Conservation (phyloP, 2,888 invertebrate species). For the Oeneis ivallda region DNA sequence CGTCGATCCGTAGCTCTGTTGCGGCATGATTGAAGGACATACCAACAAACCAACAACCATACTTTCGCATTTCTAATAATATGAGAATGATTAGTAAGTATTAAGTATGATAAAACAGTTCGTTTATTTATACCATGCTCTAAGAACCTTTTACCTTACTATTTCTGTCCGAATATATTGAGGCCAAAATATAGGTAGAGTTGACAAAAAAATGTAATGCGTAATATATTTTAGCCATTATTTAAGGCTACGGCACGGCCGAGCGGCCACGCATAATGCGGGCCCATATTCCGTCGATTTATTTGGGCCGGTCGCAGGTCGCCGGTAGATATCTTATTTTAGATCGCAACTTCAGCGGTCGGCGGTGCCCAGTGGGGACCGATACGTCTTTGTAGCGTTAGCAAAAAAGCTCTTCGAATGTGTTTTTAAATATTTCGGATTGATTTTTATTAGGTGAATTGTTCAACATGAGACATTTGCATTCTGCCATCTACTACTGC, state of each 20-base stretch:
- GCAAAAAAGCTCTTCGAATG: constrained; percentile 42
- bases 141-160: too few species aligned
- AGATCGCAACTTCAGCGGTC: constrained; percentile 65
- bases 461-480: too few species aligned
- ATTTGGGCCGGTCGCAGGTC: constrained; percentile 53
- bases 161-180: background rate
- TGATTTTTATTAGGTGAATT: too few species aligned
- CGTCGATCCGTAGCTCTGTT: too few species aligned
- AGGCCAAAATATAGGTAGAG: constrained; percentile 1
- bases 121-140: too few species aligned
- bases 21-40: too few species aligned
- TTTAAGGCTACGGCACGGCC: constrained; percentile 19
- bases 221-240: constrained; percentile 11
- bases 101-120: too few species aligned
- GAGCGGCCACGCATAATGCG: constrained; percentile 43
- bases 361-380: constrained; percentile 58
- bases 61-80: too few species aligned
- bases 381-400: constrained; percentile 44
- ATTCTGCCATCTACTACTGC: too few species aligned
- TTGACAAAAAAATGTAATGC: constrained; percentile 10
- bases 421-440: background rate
- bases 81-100: too few species aligned
- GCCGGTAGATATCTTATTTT: constrained; percentile 66
- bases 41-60: too few species aligned
- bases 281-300: constrained; percentile 61